Evolutionary conservation across 2,888 invertebrate species (phyloP).

Genomic region (Lasioglossum malachurum): DNA sequence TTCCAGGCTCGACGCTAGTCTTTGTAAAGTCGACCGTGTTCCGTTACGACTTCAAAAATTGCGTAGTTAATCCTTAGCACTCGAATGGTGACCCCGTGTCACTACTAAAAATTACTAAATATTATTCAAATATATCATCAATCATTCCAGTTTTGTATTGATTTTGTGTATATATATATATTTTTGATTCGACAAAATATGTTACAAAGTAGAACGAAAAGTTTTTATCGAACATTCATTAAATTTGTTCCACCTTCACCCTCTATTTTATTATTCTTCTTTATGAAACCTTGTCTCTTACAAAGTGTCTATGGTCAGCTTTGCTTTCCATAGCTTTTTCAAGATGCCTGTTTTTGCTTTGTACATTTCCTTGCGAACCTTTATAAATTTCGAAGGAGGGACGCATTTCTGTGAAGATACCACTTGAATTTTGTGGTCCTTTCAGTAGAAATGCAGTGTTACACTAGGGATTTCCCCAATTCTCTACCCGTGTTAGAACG

Average conservation of each 20-base stretch:
- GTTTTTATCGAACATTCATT: too few relatives aligned
- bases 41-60: neutral
- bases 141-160: too few relatives aligned
- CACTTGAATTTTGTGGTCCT: constrained; percentile 6
- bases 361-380: too few relatives aligned
- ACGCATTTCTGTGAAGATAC: neutral
- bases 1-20: neutral
- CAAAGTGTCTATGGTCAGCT: neutral
- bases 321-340: neutral
- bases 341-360: neutral
- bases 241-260: too few relatives aligned
- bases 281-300: neutral
- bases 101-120: too few relatives aligned
- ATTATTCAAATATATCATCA: too few relatives aligned
- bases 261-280: neutral
- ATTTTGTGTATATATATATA: too few relatives aligned
- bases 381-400: neutral
- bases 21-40: neutral
- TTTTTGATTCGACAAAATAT: too few relatives aligned
- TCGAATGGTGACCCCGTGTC: too few relatives aligned
- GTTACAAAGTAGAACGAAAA: too few relatives aligned
- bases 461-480: too few relatives aligned
- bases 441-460: constrained; percentile 3
- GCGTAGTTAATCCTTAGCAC: too few relatives aligned
- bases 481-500: neutral